These are phyloP conservation scores for Sylvicola fuscatus DNA, from an alignment of 2,888 invertebrate genomes.

Conservation along the genomic window DNA sequence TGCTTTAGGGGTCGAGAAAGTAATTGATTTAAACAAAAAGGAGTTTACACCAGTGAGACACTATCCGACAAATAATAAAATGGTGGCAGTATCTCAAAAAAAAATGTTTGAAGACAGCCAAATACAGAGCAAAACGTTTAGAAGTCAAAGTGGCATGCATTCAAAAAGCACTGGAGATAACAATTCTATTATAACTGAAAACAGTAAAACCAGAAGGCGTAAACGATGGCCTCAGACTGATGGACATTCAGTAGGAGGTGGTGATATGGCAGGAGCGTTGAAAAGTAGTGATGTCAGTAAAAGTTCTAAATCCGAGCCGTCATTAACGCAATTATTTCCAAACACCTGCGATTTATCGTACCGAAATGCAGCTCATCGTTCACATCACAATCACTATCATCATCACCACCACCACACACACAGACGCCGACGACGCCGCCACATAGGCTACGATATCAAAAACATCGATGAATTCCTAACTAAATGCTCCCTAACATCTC, in stretches of 20 bases:
- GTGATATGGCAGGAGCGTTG: neutral
- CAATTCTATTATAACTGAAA: conserved; percentile 25
- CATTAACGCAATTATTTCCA: conserved; percentile 1
- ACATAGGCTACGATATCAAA: conserved; percentile 55
- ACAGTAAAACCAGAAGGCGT: conserved; percentile 9
- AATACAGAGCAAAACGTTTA: too few species aligned
- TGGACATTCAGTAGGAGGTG: conserved; percentile 5
- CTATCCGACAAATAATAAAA: too few species aligned
- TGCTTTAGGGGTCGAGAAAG: too few species aligned
- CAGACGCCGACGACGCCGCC: conserved; percentile 24
- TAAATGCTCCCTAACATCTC: conserved; percentile 58
- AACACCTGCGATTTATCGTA: conserved; percentile 1
- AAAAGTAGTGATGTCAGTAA: neutral
- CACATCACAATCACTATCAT: neutral
- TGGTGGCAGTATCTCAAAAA: too few species aligned
- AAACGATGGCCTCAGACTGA: neutral
- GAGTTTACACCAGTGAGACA: too few species aligned
- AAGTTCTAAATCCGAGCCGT: conserved; percentile 4
- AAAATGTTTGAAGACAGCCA: too few species aligned
- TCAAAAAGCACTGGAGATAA: conserved; percentile 13
- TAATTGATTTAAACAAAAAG: too few species aligned
- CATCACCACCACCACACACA: too few species aligned
- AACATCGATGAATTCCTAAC: conserved; percentile 61
- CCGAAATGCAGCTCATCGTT: neutral
- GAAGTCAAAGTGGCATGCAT: conserved; percentile 15